Evolutionary conservation across 2,888 invertebrate species (phyloP).

Genomic region (Acholoe squamosa): DNA sequence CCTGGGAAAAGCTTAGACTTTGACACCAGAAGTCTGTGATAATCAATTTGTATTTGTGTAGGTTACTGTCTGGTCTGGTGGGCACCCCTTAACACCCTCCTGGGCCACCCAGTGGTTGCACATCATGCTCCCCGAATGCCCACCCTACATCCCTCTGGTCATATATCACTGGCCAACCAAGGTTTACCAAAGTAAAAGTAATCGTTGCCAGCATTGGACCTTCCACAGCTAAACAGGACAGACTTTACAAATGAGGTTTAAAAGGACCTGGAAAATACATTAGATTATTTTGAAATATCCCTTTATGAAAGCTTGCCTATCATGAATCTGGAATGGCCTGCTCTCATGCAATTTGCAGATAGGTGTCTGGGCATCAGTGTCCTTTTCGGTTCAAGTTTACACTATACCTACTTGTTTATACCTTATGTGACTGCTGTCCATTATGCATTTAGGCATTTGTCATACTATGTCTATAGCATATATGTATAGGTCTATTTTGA

Average conservation of each 20-base stretch:
- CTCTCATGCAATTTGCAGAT: too few relatives aligned
- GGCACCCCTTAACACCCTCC: conserved; percentile 8
- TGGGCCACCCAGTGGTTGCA: not conserved
- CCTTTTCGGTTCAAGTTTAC: too few relatives aligned
- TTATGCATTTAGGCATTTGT: too few relatives aligned
- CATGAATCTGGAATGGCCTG: too few relatives aligned
- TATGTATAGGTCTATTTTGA: too few relatives aligned
- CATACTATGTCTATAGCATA: too few relatives aligned
- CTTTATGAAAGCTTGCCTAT: too few relatives aligned
- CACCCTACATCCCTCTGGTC: not conserved
- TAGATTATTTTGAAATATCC: too few relatives aligned
- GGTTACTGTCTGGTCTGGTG: not conserved
- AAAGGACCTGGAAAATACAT: too few relatives aligned
- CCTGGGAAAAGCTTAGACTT: not conserved
- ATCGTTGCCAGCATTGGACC: not conserved
- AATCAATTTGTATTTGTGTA: not conserved
- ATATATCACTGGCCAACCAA: not conserved
- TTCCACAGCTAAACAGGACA: not conserved
- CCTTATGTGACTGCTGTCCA: too few relatives aligned
- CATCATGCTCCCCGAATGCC: not conserved
- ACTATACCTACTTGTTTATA: too few relatives aligned
- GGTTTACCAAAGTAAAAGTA: not conserved
- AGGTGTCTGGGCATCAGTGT: too few relatives aligned
- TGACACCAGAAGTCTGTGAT: not conserved
- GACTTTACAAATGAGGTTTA: not conserved